Conservation (phyloP, 1,140 invertebrate genomes). For the Drosophila pallidifrons region DNA sequence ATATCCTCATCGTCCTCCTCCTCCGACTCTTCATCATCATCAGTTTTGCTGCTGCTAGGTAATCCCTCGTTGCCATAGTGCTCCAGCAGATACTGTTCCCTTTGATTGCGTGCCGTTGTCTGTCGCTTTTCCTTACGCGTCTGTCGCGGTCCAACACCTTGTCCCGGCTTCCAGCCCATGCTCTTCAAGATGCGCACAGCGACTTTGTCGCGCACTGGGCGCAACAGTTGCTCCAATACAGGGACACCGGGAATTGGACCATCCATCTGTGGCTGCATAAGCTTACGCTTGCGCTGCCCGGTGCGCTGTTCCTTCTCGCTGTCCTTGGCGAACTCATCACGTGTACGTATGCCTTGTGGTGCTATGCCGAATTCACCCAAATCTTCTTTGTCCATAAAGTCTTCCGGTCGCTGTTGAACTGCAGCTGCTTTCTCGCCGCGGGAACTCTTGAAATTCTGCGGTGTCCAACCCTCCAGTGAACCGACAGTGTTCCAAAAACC, state of each 20-base stretch:
- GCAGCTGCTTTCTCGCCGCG: conserved; percentile 88
- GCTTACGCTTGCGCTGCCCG: conserved; percentile 82
- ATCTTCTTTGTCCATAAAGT: conserved; percentile 99
- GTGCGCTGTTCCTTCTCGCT: conserved; percentile 85
- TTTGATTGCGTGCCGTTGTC: conserved; percentile 62
- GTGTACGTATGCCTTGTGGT: conserved; percentile 92
- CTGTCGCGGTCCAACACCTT: conserved; percentile 93
- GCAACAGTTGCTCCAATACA: conserved; percentile 91
- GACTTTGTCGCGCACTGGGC: conserved; percentile 93
- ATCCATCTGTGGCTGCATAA: conserved; percentile 85
- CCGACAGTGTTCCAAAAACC: conserved; percentile 99
- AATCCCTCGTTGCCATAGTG: conserved; percentile 73
- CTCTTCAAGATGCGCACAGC: conserved; percentile 93
- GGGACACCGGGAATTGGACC: conserved; percentile 92
- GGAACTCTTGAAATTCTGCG: conserved; percentile 96
- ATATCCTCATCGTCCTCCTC: conserved; percentile 88
- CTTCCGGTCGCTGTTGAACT: conserved; percentile 90
- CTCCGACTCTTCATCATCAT: conserved; percentile 57
- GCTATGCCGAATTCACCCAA: conserved; percentile 97
- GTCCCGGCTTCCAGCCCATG: conserved; percentile 96
- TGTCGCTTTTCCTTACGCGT: conserved; percentile 86
- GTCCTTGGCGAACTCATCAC: conserved; percentile 88
- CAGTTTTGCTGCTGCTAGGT: conserved; percentile 12
- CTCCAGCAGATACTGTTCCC: conserved; percentile 73
- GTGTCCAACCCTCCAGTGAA: conserved; percentile 97